Percentiles rank a stretch among this genome's conserved stretches.
Conservation (phyloP, 2,113 vertebrate genomes). For the Muntiacus muntjak region DNA sequence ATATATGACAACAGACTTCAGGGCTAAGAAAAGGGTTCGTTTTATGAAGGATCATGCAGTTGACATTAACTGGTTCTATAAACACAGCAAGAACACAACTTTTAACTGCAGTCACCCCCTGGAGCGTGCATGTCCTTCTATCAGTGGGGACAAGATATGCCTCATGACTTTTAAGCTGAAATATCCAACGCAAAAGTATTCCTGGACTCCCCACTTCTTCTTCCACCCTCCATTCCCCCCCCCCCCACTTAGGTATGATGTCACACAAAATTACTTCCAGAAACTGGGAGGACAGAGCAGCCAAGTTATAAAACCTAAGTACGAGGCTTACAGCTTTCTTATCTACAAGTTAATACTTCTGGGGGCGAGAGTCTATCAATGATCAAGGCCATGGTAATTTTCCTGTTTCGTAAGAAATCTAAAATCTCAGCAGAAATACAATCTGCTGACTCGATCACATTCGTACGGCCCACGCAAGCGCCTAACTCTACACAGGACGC, state of each 20-base stretch:
- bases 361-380: neutral
- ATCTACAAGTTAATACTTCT: neutral
- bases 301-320: slow-evolving; percentile 53
- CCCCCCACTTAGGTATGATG: neutral
- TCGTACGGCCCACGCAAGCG: rapidly evolving
- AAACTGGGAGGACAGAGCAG: slow-evolving; percentile 40
- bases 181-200: slow-evolving; percentile 33
- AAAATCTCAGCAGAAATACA: neutral
- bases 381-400: slow-evolving; percentile 11
- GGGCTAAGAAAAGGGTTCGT: neutral
- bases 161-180: slow-evolving; percentile 49
- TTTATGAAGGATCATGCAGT: neutral
- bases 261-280: slow-evolving; percentile 66
- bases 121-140: slow-evolving; percentile 30
- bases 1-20: neutral
- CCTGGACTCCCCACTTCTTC: slow-evolving; percentile 24
- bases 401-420: slow-evolving; percentile 38
- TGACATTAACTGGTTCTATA: slow-evolving; percentile 53
- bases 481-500: neutral
- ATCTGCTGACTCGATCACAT: neutral
- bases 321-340: slow-evolving; percentile 19
- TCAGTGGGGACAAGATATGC: neutral
- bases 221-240: neutral
- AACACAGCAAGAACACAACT: neutral
- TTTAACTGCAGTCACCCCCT: slow-evolving; percentile 59